A percentile compares a stretch with the other conserved stretches of the same genome.
These are phyloP conservation scores for Atherinosoma microstoma DNA, from an alignment of 2,797 vertebrate species.

Conservation along the genomic window DNA sequence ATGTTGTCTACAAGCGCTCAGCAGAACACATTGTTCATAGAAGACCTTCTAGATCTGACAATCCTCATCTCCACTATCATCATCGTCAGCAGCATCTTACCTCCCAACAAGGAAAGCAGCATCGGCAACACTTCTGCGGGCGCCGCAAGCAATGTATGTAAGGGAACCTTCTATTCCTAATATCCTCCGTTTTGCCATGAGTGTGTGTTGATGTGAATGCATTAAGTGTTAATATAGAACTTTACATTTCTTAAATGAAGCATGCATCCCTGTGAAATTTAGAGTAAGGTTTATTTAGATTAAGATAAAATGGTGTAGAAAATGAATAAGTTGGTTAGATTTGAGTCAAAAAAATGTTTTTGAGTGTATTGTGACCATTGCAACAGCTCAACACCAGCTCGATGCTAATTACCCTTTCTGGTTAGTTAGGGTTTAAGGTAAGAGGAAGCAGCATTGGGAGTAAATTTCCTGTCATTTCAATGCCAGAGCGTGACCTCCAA, in stretches of 20 bases:
- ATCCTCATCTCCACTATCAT: conserved; percentile 38
- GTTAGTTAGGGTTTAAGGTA: conserved; percentile 20
- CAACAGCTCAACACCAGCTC: not conserved
- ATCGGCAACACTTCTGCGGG: conserved; percentile 97
- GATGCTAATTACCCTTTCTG: conserved; percentile 2
- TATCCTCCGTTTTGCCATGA: not conserved
- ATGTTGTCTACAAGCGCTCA: conserved; percentile 93
- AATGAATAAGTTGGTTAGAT: not conserved
- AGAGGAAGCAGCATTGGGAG: conserved; percentile 59
- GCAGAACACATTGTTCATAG: conserved; percentile 86
- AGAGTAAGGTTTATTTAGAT: not conserved
- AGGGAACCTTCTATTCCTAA: conserved; percentile 86
- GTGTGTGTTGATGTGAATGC: not conserved
- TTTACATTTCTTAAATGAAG: no score
- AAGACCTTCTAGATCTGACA: conserved; percentile 35
- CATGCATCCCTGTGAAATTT: no score
- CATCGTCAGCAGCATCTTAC: conserved; percentile 63
- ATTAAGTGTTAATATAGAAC: not conserved
- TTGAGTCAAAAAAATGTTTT: not conserved
- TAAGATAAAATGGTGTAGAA: not conserved
- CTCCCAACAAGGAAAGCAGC: conserved; percentile 80
- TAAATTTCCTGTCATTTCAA: conserved; percentile 76
- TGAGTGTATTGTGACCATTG: not conserved
- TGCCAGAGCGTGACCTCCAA: conserved; percentile 47
- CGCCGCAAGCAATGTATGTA: conserved; percentile 99